Evolutionary conservation across 2,797 vertebrate species (phyloP).

Genomic region (Florisuga fusca): DNA sequence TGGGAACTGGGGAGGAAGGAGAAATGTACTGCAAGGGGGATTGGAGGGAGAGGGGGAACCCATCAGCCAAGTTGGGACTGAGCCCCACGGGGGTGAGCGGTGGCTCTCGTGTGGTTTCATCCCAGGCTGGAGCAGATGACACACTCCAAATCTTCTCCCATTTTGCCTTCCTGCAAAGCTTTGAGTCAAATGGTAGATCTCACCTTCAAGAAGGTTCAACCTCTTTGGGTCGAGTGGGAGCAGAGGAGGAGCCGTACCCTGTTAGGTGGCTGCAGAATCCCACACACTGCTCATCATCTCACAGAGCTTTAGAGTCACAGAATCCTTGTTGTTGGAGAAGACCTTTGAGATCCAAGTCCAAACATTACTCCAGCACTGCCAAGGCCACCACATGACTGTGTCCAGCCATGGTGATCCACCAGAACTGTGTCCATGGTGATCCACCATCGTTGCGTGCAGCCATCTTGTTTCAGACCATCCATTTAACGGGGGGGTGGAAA

Average conservation of each 20-base stretch:
- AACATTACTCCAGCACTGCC: no score
- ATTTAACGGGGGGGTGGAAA: neutral
- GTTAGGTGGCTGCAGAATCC: rapidly evolving
- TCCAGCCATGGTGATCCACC: no score
- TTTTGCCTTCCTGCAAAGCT: neutral
- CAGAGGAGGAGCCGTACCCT: neutral
- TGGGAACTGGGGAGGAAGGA: neutral
- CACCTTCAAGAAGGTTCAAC: neutral
- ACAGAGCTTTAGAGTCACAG: neutral
- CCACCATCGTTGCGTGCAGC: neutral
- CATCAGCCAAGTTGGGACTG: rapidly evolving
- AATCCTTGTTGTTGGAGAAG: no score
- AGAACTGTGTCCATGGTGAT: no score
- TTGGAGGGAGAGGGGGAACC: neutral
- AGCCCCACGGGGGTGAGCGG: rapidly evolving
- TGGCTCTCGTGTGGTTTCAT: rapidly evolving
- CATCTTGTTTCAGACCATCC: rapidly evolving
- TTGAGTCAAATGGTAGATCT: neutral
- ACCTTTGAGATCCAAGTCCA: no score
- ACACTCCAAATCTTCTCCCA: rapidly evolving
- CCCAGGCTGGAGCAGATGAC: neutral
- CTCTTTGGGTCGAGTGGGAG: neutral
- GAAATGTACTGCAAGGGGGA: rapidly evolving
- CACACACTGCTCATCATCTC: neutral
- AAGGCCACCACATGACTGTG: no score